A percentile compares a stretch with the other conserved stretches of the same genome.
Evolutionary conservation across 2,113 vertebrate species (phyloP).

Genomic region (Otus sunia): DNA sequence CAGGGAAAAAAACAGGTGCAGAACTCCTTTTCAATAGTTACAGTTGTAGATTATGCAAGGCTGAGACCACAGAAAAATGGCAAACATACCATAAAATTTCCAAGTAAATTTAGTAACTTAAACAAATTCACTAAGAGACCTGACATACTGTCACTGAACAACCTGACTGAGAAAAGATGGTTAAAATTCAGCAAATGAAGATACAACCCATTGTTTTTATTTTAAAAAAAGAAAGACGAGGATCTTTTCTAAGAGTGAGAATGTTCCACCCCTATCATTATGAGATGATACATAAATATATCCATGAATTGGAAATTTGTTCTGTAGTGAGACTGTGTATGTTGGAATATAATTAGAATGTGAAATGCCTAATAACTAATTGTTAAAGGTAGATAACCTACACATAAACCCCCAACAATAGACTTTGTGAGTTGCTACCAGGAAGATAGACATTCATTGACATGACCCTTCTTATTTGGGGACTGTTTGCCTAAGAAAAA

Average conservation of each 20-base stretch:
- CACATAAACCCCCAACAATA: not conserved
- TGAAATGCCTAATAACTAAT: not conserved
- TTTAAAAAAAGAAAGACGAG: not conserved
- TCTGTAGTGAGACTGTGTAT: not conserved
- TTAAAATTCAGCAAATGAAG: not conserved
- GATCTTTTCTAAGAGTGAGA: not conserved
- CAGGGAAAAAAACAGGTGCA: not conserved
- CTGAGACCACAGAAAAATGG: not conserved
- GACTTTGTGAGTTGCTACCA: not conserved
- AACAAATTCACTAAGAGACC: not conserved
- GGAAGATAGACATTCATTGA: not conserved
- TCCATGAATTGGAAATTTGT: not conserved
- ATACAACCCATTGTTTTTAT: not conserved
- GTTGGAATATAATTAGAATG: not conserved
- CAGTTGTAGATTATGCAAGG: not conserved
- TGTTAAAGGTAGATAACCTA: not conserved
- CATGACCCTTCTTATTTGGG: not conserved
- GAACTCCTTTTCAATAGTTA: not conserved
- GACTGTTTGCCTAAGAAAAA: not conserved
- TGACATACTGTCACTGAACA: not conserved
- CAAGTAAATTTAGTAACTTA: not conserved
- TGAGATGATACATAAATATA: not conserved
- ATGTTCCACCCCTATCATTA: not conserved
- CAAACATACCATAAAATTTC: not conserved
- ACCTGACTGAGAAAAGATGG: not conserved